Base-by-base conservation (phyloP, 2,113 vertebrate species). In the Cnemophilus loriae region DNA sequence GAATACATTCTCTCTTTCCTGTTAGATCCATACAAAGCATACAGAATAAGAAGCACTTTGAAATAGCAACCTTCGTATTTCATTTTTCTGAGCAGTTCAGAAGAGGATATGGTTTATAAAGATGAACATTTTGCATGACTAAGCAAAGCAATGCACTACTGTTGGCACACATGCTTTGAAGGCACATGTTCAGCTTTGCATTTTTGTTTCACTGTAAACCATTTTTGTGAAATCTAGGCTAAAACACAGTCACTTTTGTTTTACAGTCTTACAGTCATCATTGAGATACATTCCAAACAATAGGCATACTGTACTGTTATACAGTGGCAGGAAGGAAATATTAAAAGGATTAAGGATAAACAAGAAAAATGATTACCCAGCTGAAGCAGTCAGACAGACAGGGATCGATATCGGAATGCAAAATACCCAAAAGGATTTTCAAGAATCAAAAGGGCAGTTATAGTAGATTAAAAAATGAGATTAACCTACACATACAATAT, bases 341-440 rank as follows among this genome's bases (percentile, higher is more conserved):
- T 96, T 95, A 96, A 84, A 96, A 95, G 96, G 97, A 97, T 97
- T 97, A 97, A 95, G 49, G 90, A 93, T 96, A 97, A 97, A 97
- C 91, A 97, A 97, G 96, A 97, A 97, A 97, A 97, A 96, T 96
- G 97, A 97, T 96, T 97, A 97, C 87, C 89, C 76, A 97, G 97
- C 97, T 96, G 86, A 96, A 95, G 92, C 94, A 85, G 89, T 95
- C 96, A 97, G 96, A 96, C 96, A 97, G 96, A 97, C 95, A 89
- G 93, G 95, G 94, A 97, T 94, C 81, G 90, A 97, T 97, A 96
- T 3, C 1, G 55, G 95, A 97, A 97, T 97, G 96, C 94, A 94
- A 96, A 97, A 96, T 95, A 82, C 82, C 80, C 71, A 9, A 96
- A 94, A 94, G 96, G 96, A 95, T 96, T 97, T 96, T 93, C 82